Base-by-base conservation (phyloP, 2,113 vertebrate genomes). In the Geothlypis trichas region DNA sequence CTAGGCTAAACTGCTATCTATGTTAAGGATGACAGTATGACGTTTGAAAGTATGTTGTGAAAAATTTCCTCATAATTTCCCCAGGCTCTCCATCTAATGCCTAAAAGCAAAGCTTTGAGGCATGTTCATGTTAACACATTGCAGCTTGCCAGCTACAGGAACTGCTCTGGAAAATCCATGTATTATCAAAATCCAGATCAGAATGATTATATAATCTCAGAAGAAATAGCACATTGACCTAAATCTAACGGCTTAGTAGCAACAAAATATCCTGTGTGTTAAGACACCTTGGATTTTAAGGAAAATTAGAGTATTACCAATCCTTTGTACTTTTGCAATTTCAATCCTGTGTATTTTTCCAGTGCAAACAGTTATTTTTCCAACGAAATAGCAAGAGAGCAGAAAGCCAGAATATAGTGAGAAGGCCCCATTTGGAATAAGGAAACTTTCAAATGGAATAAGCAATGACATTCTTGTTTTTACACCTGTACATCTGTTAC, bases 41-140 rank as follows among this genome's bases (percentile, higher is more conserved):
- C 55, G 15, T 87, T 84, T 81, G 68, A 94, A 96, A 95, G 46
- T 52, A 27, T 1, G 12, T 89, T 96, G 37, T 52, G 88, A 95
- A 95, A 89, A 80, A 93, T 95, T 95, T 96, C 49, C 33, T 75
- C 74, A 51, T 90, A 49, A 92, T 47, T 96, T 92, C 31, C 62
- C 61, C 42, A 67, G 65, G 23, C 17, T 94, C 12, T 94, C 46
- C 15, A 37, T 79, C 27, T 71, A 93, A 77, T 85, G 80, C 30
- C 30, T 11, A 31, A 82, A 88, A 28, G 27, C 13, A 58, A 65
- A 79, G 8, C 23, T 4, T 57, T 12, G 26, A 71, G 27, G 7
- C 2, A 33, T 67, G 21, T 39, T 75, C 49, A 23, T 28, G 22
- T 65, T 89, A 49, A 52, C 11, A 69, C 4, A 52, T 78, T 47